Conservation (phyloP, 2,797 vertebrate genomes). For the Anableps anableps region DNA sequence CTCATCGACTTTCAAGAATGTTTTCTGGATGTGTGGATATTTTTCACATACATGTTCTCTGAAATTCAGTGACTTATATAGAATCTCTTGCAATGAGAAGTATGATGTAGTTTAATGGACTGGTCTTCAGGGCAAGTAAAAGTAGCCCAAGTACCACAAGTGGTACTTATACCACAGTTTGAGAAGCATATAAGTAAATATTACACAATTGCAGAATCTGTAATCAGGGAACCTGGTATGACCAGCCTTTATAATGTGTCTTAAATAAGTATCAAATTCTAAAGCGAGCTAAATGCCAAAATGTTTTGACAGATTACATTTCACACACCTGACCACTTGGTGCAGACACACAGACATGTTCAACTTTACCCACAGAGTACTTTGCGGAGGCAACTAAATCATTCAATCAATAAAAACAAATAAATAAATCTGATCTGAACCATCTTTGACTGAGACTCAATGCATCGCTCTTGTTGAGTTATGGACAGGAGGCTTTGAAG, state of each 20-base stretch:
- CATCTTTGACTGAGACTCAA: too few relatives aligned
- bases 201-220: not conserved
- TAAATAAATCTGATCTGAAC: too few relatives aligned
- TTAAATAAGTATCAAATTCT: not conserved
- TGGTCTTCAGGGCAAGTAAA: not conserved
- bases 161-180: not conserved
- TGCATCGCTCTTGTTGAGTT: too few relatives aligned
- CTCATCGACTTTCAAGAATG: conserved; percentile 3
- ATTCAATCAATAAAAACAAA: too few relatives aligned
- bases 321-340: too few relatives aligned
- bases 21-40: not conserved
- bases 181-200: not conserved
- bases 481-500: too few relatives aligned
- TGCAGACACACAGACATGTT: too few relatives aligned
- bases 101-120: not conserved
- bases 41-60: not conserved
- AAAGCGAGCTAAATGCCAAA: not conserved
- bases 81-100: not conserved
- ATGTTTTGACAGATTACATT: too few relatives aligned
- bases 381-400: too few relatives aligned
- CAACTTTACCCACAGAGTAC: too few relatives aligned
- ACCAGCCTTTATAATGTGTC: not conserved
- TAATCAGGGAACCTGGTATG: not conserved
- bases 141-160: not conserved
- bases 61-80: not conserved